These are phyloP conservation scores for Sipha maydis DNA, from an alignment of 2,888 invertebrate genomes.

Conservation along the genomic window DNA sequence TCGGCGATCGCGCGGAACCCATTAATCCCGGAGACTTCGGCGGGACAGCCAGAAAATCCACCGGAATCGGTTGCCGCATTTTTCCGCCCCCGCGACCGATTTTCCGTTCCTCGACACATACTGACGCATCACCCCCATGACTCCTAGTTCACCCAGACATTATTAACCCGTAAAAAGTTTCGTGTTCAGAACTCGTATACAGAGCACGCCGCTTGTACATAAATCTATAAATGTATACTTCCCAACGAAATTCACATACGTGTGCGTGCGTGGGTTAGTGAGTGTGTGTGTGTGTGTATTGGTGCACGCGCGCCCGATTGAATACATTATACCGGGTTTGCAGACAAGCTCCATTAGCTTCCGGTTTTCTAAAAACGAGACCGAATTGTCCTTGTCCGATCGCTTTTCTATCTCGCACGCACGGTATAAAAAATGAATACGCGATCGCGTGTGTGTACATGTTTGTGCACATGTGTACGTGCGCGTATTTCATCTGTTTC, in stretches of 20 bases:
- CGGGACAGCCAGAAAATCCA: conserved; percentile 49
- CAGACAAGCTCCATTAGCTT: conserved; percentile 61
- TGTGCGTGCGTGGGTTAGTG: conserved; percentile 2
- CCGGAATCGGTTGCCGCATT: conserved; percentile 44
- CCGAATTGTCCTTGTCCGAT: conserved; percentile 56
- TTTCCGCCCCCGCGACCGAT: neutral
- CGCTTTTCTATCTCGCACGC: conserved; percentile 42
- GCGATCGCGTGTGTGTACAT: neutral
- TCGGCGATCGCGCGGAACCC: conserved; percentile 61
- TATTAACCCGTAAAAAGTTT: conserved; percentile 60
- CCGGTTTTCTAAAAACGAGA: conserved; percentile 56
- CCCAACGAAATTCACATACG: neutral
- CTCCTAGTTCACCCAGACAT: neutral
- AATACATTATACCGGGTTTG: conserved; percentile 40
- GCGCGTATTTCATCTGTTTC: neutral
- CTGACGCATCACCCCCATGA: neutral
- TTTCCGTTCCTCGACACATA: neutral
- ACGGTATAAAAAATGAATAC: neutral
- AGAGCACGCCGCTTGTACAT: neutral
- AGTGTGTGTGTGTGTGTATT: neutral
- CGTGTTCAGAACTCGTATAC: neutral
- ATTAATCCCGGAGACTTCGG: conserved; percentile 53
- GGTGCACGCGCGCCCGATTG: neutral
- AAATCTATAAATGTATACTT: neutral
- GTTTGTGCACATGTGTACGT: too few relatives aligned